Evolutionary conservation across 2,797 vertebrate genomes (phyloP), one percentile per base, ranked within the genome.

Genomic region (Yasuhikotakia modesta): DNA sequence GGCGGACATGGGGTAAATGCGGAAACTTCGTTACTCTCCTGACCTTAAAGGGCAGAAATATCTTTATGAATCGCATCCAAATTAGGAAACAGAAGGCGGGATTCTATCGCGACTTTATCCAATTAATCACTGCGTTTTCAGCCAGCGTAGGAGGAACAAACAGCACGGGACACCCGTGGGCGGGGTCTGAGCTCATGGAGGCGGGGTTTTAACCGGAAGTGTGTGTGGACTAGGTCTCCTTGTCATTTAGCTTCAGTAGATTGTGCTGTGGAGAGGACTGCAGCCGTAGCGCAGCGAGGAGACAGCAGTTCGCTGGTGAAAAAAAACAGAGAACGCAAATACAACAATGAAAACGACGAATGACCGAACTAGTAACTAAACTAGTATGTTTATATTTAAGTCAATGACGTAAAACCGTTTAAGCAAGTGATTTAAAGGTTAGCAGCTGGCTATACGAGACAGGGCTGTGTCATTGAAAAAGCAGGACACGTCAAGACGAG

Each of bases 221-320:
- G 92, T 90, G 92, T 93, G 90, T 94, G 83, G 92, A 92, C 91
- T 94, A 94, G 27, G 94, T 94, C 93, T 97, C 94, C 94, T 96
- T 97, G 96, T 98, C 96, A 97, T 95, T 97, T 95, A 93, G 94
- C 92, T 95, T 93, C 92, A 90, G 92, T 95, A 95, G 95, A 89
- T 93, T 94, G 53, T 67, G 69, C 64, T 66, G 87, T 86, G 94
- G 95, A 92, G 94, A 93, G 92, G 94, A 92, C 90, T 91, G 92
- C 92, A 90, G 93, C 88, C 88, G 89, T 87, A 88, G 87, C 90
- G 90, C 88, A 88, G 87, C 89, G 80, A 83, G 83, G 85, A 84
- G 85, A 84, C 22, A 79, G 68, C 17, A 81, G 76, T 89, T 84
- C 86, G 85, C 88, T 89, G 87, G 85, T 89, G 71, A 1, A 67